These are phyloP conservation scores for Dicaeum eximium DNA, from an alignment of 2,113 vertebrate species.

Conservation along the genomic window DNA sequence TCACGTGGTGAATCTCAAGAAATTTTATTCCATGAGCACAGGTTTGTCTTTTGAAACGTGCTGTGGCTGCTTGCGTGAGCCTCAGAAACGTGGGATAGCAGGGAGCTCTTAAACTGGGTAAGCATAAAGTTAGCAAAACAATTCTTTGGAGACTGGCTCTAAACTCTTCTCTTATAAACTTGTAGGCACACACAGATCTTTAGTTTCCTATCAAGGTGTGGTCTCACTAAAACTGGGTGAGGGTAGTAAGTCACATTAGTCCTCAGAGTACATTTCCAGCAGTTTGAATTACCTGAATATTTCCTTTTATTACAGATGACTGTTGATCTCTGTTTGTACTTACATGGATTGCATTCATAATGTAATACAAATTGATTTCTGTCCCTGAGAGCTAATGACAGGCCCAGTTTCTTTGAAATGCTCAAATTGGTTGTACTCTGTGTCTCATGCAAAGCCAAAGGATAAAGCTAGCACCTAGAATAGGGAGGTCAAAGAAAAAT, in stretches of 20 bases:
- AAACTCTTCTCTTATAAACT: neutral
- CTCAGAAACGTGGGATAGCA: neutral
- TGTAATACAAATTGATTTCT: slow-evolving; percentile 19
- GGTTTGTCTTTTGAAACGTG: neutral
- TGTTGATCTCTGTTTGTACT: slow-evolving; percentile 22
- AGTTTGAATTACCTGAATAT: slow-evolving; percentile 7
- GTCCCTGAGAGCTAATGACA: slow-evolving; percentile 39
- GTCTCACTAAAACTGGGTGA: neutral
- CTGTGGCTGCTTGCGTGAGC: neutral
- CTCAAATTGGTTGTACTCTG: neutral
- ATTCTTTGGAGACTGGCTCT: neutral
- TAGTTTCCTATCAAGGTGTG: neutral
- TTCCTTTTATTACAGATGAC: slow-evolving; percentile 6
- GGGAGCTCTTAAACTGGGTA: neutral
- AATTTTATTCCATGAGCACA: neutral
- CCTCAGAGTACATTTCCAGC: slow-evolving; percentile 4
- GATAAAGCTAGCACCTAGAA: neutral
- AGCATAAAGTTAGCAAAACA: neutral
- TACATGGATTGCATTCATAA: neutral
- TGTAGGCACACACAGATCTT: neutral
- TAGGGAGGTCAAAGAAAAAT: neutral
- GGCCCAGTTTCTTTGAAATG: slow-evolving; percentile 24
- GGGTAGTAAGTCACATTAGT: neutral
- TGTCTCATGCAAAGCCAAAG: neutral
- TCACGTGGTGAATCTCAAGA: neutral